Conservation (phyloP, 2,797 vertebrate species). For the Lagocephalus sceleratus region DNA sequence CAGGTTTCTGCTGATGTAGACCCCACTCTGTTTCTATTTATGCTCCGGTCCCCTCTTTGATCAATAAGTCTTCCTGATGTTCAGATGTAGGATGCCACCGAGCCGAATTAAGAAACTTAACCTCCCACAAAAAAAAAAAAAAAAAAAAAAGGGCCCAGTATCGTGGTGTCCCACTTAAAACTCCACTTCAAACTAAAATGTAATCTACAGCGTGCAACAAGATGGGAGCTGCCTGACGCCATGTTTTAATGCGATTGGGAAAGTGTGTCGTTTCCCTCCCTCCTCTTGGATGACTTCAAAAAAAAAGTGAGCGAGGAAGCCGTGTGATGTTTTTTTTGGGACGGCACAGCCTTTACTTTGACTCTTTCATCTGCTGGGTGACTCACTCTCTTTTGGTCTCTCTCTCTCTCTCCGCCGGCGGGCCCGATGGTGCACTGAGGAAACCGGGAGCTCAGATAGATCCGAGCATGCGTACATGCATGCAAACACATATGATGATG, state of each 20-base stretch:
- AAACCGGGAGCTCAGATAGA: constrained; percentile 46
- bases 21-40: constrained; percentile 22
- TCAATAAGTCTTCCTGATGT: constrained; percentile 43
- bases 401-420: constrained; percentile 43
- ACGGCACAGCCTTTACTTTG: constrained; percentile 69
- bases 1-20: constrained; percentile 18
- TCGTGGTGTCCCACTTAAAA: constrained; percentile 69
- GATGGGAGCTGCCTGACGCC: constrained; percentile 69
- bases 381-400: constrained; percentile 46
- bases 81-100: constrained; percentile 32
- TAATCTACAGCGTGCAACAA: constrained; percentile 67
- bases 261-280: constrained; percentile 71
- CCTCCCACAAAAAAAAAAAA: constrained; percentile 21
- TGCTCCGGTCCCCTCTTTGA: constrained; percentile 37
- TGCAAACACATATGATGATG: constrained; percentile 34
- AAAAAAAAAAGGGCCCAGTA: constrained; percentile 47
- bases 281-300: constrained; percentile 72
- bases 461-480: constrained; percentile 38
- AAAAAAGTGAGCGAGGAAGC: constrained; percentile 62
- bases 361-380: constrained; percentile 75
- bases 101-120: constrained; percentile 39
- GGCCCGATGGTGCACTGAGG: constrained; percentile 59
- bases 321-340: constrained; percentile 72
- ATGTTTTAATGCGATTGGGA: constrained; percentile 75
- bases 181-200: constrained; percentile 67